Base-by-base conservation (phyloP, 2,888 invertebrate genomes). In the Physocephala rufipes region DNA sequence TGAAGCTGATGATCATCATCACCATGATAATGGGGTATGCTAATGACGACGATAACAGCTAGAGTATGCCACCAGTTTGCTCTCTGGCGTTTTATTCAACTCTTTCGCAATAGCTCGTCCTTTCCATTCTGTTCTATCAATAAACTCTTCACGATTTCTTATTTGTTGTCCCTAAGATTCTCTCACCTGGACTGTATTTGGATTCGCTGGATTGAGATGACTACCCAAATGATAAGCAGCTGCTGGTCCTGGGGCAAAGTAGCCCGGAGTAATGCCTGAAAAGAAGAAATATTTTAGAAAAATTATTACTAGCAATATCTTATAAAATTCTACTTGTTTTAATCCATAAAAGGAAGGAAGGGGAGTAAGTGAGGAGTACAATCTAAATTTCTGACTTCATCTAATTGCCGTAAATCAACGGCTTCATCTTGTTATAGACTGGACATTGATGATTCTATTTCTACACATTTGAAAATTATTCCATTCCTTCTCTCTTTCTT, bases 141-240 rank as follows among this genome's bases (percentile, higher is more conserved):
- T n/a, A n/a, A n/a, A n/a, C n/a, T n/a, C n/a, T n/a, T n/a, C n/a
- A n/a, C n/a, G n/a, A n/a, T n/a, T n/a, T n/a, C n/a, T n/a, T n/a
- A n/a, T n/a, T n/a, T n/a, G n/a, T n/a, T n/a, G n/a, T n/a, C n/a
- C n/a, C n/a, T n/a, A n/a, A n/a, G n/a, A n/a, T n/a, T n/a, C n/a
- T 80, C 82, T 85, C 83, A 86, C 86, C 86, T 86, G 86, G 79
- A 85, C 82, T 79, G 85, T 80, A 76, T 84, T 84, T 76, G 85
- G 78, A 80, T 81, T 86, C 76, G 86, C 79, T 79, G 86, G 86
- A 76, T 84, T 82, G 78, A 86, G 82, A 82, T 86, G 86, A 78
- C 86, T 86, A 80, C 86, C 85, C 82, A 86, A 82, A 77, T 86
- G 86, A 83, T 86, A 86, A 80, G 86, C 86, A 74, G 85, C 85